Base-by-base conservation (phyloP, 2,888 invertebrate species). In the Ceratothoa steindachneri region DNA sequence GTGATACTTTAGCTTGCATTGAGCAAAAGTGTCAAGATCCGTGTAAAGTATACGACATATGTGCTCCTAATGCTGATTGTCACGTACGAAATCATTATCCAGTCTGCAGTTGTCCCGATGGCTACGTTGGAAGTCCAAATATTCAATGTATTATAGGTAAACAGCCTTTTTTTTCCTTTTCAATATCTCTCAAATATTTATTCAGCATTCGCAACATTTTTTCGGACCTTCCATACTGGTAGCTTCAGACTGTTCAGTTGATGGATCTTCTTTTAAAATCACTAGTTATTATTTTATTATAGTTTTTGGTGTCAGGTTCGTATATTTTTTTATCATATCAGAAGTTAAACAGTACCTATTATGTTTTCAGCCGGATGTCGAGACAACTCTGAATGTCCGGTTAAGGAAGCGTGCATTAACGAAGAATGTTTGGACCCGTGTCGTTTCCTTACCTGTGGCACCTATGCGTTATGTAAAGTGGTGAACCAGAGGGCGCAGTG, bases 321-420 rank as follows among this genome's bases (percentile, higher is more conserved):
- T n/a, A n/a, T n/a, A n/a, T n/a, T n/a, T n/a, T n/a, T n/a, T n/a
- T n/a, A n/a, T n/a, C n/a, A n/a, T n/a, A n/a, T n/a, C n/a, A n/a
- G n/a, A n/a, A n/a, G n/a, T n/a, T n/a, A n/a, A n/a, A n/a, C n/a
- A n/a, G n/a, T n/a, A n/a, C n/a, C n/a, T n/a, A n/a, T n/a, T n/a
- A 24, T 60, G 7, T 15, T 93, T 75, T 87, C 88, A 81, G 90
- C 90, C 69, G 95, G 93, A 75, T 95, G 95, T 83, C 88, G 90
- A 82, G 90, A 91, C 64, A 93, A 93, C 83, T 91, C 91, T 77
- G 94, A 95, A 82, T 95, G 95, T 83, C 93, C 94, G 4, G 86
- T 88, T 55, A 15, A 55, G 4, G 81, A 82, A 66, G 81, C 82
- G 9, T 83, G 83, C 77, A 81, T 82, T 69, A 87, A 88, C 81